A percentile compares a stretch with the other conserved stretches of the same genome.
Conservation (phyloP, 2,113 vertebrate species). For the Balaeniceps rex region DNA sequence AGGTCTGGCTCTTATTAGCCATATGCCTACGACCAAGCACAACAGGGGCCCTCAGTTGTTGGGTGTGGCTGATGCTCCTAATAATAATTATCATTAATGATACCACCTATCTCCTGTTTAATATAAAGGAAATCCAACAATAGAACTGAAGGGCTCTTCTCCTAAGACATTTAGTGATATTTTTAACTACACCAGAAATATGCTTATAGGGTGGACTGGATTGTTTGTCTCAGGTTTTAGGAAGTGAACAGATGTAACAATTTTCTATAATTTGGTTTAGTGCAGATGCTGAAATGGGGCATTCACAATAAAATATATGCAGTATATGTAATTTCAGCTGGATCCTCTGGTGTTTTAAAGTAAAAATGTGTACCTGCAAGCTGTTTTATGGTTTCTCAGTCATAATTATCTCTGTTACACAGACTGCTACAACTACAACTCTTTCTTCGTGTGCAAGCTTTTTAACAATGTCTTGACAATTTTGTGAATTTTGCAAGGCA, state of each 20-base stretch:
- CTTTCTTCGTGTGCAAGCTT: conserved; percentile 61
- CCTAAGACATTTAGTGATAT: not conserved
- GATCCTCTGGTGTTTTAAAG: conserved; percentile 76
- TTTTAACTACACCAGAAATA: conserved; percentile 41
- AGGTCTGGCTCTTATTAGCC: not conserved
- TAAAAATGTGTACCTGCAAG: conserved; percentile 83
- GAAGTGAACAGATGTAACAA: conserved; percentile 77
- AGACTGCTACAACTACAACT: conserved; percentile 72
- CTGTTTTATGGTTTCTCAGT: conserved; percentile 77
- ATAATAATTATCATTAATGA: not conserved
- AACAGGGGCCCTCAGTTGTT: not conserved
- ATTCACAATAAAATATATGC: conserved; percentile 78
- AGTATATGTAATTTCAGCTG: conserved; percentile 75
- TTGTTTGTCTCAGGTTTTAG: conserved; percentile 70
- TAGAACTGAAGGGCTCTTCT: not conserved
- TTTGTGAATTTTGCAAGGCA: conserved; percentile 64
- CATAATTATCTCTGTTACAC: conserved; percentile 79
- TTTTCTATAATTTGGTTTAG: conserved; percentile 75
- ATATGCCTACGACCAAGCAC: not conserved
- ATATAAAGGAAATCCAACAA: not conserved
- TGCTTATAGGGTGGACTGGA: conserved; percentile 32
- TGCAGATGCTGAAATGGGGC: conserved; percentile 75
- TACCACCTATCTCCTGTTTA: not conserved
- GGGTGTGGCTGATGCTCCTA: not conserved
- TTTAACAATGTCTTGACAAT: conserved; percentile 71